Base-by-base conservation (phyloP, 2,888 invertebrate species). In the Chydorus sphaericus region DNA sequence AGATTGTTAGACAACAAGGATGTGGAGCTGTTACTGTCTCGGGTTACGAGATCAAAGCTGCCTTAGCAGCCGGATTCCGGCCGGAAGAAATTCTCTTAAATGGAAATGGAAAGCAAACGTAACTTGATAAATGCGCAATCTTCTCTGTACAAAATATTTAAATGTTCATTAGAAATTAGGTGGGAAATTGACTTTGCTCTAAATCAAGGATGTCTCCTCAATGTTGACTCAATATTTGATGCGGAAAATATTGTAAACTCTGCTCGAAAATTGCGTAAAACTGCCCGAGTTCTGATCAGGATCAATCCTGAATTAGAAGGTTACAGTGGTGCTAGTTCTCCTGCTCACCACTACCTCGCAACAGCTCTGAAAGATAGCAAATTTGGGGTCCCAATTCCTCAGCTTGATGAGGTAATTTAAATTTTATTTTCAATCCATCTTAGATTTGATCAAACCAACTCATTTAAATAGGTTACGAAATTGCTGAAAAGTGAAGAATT, bases 151-250 rank as follows among this genome's bases (percentile, higher is more conserved):
- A 52, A 5, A 14, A 26, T 26, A 20, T 33, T 33, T 33, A 33
- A 33, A 33, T 33, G 8, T 8, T 8, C 8, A 33, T 44, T 11
- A 31, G 6, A 37, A 31, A 48, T 58, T 52, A 65, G 64, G 4
- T 68, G 68, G 67, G 71, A 71, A 59, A 63, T 70, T 4, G 65
- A 66, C 29, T 50, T 68, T 39, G 71, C 70, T 0, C 61, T 71
- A 4, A 60, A 63, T 23, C 55, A 61, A 16, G 67, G 65, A 11
- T 66, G 67, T 20, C 57, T 69, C n/a, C 60, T 72, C 20, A 71
- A 71, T 57, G 65, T 71, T 1, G 71, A 72, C 59, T 69, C 70
- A n/a, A 44, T 62, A 11, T 70, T 69, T 59, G 70, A 71, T 60
- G 61, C 70, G 14, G 57, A 62, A 30, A 66, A 66, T 52, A 66